Evolutionary conservation across 2,888 invertebrate genomes (phyloP).

Genomic region (Caenorhabditis sinica): DNA sequence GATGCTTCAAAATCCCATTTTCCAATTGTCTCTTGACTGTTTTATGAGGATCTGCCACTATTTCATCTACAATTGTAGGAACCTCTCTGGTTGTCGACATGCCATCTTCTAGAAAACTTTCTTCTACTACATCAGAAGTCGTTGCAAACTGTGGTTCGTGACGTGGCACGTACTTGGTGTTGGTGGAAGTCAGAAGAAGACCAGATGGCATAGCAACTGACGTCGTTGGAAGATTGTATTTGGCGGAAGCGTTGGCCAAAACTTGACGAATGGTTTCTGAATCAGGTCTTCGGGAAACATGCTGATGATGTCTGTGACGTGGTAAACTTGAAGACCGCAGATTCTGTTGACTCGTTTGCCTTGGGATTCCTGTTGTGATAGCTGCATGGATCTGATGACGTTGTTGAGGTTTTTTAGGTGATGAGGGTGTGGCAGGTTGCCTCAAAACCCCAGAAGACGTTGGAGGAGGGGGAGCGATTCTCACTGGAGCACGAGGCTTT

Average conservation of each 20-base stretch:
- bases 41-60: conserved; percentile 5
- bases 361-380: neutral
- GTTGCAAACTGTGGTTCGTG: conserved; percentile 27
- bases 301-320: conserved; percentile 1
- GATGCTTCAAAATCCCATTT: neutral
- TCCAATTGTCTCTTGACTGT: neutral
- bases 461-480: neutral
- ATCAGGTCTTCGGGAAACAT: neutral
- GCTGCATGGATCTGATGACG: neutral
- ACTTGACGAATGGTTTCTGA: neutral
- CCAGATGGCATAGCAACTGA: conserved; percentile 43
- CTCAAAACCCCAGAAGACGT: too few species aligned
- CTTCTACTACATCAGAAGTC: conserved; percentile 61
- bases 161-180: conserved; percentile 20
- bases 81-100: conserved; percentile 46
- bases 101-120: conserved; percentile 53
- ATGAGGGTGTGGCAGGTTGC: too few species aligned
- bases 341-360: neutral
- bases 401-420: neutral
- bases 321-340: neutral
- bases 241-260: neutral
- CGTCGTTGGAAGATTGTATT: conserved; percentile 5
- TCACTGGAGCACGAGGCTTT: neutral
- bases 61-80: conserved; percentile 43
- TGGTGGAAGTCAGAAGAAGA: conserved; percentile 8